Evolutionary conservation across 2,797 vertebrate species (phyloP), one percentile per base, ranked within the genome.

Genomic region (Sebastes aleutianus): DNA sequence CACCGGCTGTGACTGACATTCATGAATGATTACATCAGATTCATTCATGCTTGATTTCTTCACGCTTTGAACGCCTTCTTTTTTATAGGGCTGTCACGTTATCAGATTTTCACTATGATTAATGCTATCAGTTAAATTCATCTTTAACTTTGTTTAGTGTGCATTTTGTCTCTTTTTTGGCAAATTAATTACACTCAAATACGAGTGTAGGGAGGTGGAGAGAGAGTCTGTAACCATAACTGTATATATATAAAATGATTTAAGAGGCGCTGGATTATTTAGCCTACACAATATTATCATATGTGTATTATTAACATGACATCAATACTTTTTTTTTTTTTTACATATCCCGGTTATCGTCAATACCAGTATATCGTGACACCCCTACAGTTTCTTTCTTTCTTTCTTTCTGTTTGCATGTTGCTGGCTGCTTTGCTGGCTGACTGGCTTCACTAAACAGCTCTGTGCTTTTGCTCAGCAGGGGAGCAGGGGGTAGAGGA

Each of bases 401-500:
- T 68, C 5, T 47, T 27, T 1, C 6, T 56, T 13, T 68, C 6
- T 47, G 14, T 34, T 16, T 70, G 22, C 13, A 9, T 64, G 43
- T 10, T 54, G 22, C 62, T 85, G 73, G 53, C 65, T 68, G 72
- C 63, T 59, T 61, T 50, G 57, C 64, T n/a, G 6, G 54, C 70
- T 83, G 72, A 57, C 53, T 72, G 59, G 43, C 75, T 78, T 31
- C 1, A 71, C 65, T 89, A 79, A 91, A 56, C 34, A 47, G 4
- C 54, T 62, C 20, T 87, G 69, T 91, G 80, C 75, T 88, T 82
- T 85, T 83, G 84, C 84, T 78, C 43, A 81, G 82, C 89, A 91
- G 94, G 57, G 50, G 91, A 91, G 78, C 76, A 85, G 53, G 85
- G 36, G 61, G 72, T 83, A 83, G 87, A 87, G 71, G 85, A 89